phyloP scores from a whole-genome alignment of 2,113 vertebrate genomes.

The Menura novaehollandiae region DNA sequence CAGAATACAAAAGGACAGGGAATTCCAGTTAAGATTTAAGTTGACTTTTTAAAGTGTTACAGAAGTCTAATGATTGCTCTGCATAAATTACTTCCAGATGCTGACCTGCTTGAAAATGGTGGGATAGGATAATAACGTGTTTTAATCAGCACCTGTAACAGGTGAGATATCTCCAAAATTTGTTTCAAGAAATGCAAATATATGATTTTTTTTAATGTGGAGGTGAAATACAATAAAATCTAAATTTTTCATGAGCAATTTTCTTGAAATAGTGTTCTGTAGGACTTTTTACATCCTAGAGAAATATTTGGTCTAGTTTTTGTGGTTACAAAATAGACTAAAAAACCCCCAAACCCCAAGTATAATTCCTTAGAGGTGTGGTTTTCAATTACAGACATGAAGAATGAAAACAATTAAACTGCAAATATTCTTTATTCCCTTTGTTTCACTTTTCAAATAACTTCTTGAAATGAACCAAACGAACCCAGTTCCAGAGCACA shows the following conservation, averaged over 20 bases:
- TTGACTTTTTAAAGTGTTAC: conserved; percentile 57
- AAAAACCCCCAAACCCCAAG: not conserved
- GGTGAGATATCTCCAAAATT: not conserved
- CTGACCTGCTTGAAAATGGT: conserved; percentile 48
- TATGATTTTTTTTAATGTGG: not conserved
- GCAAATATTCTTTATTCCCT: not conserved
- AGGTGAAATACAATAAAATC: not conserved
- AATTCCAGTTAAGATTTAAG: conserved; percentile 58
- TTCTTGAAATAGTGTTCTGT: not conserved
- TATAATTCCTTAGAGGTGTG: not conserved
- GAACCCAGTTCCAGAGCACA: not conserved
- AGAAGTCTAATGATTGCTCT: conserved; percentile 61
- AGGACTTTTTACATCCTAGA: not conserved
- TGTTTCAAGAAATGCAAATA: not conserved
- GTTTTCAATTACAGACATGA: not conserved
- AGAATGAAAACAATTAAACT: not conserved
- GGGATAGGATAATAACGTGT: conserved; percentile 24
- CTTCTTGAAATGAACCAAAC: not conserved
- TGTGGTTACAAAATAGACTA: not conserved
- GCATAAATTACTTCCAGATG: conserved; percentile 75
- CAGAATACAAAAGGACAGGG: conserved; percentile 10
- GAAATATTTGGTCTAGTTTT: not conserved
- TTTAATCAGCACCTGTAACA: conserved; percentile 38
- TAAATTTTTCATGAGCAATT: not conserved
- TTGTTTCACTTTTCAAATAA: not conserved